phyloP scores from a whole-genome alignment of 2,797 vertebrate genomes.

The Lerista edwardsae region DNA sequence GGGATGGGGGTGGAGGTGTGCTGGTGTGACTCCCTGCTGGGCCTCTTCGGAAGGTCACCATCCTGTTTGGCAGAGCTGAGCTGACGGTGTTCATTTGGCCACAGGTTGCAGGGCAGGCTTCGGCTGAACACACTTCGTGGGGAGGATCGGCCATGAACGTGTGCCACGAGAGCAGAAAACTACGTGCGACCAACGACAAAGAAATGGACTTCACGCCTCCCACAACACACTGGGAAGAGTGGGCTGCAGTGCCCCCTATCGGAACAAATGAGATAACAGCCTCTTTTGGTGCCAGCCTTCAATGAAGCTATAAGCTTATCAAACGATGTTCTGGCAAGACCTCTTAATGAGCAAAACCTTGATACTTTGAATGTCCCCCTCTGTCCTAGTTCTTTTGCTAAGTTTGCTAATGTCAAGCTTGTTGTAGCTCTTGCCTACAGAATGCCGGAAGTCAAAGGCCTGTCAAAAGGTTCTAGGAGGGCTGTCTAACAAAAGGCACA shows the following conservation, averaged over 20 bases:
- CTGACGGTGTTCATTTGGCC: background rate
- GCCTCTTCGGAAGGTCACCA: background rate
- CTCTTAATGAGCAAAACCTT: background rate
- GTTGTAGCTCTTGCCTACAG: background rate
- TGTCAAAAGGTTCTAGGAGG: no score
- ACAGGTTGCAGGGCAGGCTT: constrained; percentile 40
- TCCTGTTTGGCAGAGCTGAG: background rate
- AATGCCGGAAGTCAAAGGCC: background rate
- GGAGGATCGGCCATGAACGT: background rate
- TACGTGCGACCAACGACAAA: background rate
- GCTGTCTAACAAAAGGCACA: background rate
- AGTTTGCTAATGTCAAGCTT: background rate
- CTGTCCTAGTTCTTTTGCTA: background rate
- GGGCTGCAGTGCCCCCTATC: background rate
- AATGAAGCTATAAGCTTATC: constrained; percentile 23
- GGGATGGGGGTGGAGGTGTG: no score
- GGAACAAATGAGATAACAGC: background rate
- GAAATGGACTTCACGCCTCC: background rate
- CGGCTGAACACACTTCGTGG: constrained; percentile 16
- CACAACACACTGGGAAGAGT: background rate
- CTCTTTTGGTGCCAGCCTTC: constrained; percentile 10
- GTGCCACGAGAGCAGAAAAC: background rate
- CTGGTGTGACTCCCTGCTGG: background rate
- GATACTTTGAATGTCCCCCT: background rate
- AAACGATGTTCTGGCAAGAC: background rate